Conservation (phyloP, 2,113 vertebrate genomes). For the Delphinapterus leucas region DNA sequence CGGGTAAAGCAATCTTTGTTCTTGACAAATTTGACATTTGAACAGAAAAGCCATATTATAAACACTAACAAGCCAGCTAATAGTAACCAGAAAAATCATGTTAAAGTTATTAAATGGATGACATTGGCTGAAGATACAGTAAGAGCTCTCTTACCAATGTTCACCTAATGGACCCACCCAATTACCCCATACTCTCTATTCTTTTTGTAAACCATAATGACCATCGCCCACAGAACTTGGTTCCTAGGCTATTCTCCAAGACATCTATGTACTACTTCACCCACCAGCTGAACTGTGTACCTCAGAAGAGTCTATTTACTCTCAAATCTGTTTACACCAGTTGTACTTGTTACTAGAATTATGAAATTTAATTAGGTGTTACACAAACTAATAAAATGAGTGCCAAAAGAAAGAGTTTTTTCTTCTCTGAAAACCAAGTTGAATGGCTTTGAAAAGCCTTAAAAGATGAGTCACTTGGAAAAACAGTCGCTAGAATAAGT, state of each 20-base stretch:
- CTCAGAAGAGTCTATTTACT: neutral
- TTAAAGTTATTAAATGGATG: neutral
- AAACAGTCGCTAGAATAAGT: neutral
- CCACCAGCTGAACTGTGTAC: neutral
- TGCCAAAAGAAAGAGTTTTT: neutral
- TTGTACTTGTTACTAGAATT: neutral
- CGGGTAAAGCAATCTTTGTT: neutral
- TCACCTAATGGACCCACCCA: neutral
- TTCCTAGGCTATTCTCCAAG: neutral
- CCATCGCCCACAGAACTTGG: neutral
- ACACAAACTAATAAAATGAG: constrained; percentile 29
- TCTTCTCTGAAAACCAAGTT: constrained; percentile 10
- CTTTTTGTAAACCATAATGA: neutral
- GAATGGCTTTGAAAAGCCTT: constrained; percentile 11
- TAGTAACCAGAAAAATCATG: neutral
- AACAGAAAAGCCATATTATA: neutral
- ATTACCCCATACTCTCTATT: neutral
- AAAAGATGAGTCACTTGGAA: constrained; percentile 14
- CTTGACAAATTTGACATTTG: neutral
- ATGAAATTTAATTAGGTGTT: constrained; percentile 16
- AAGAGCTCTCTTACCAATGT: neutral
- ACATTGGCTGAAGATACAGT: neutral
- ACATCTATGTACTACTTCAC: neutral
- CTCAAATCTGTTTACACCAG: neutral
- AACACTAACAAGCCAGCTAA: neutral